Conservation (phyloP, 2,797 vertebrate genomes). For the Limosa lapponica region DNA sequence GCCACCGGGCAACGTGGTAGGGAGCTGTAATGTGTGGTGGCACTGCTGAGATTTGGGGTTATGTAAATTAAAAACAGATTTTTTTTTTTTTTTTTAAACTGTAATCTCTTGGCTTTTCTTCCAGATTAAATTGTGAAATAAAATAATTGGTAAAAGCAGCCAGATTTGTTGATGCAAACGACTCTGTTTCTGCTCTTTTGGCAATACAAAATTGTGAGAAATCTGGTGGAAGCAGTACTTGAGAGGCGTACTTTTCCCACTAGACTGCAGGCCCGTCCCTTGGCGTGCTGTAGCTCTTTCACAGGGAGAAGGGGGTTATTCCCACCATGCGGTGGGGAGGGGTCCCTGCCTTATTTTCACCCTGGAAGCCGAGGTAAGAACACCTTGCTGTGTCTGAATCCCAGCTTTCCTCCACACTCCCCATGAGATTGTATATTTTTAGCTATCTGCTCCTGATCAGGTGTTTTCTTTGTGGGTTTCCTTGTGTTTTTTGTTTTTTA, state of each 20-base stretch:
- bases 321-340: not conserved
- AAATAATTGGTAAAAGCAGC: not conserved
- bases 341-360: not conserved
- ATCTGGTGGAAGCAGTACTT: not conserved
- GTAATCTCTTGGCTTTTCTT: not conserved
- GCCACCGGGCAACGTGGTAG: not conserved
- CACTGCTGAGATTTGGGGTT: not conserved
- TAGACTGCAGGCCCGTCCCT: not conserved
- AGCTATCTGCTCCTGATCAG: not conserved
- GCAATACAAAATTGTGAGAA: not conserved
- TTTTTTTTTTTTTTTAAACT: not conserved
- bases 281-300: not conserved
- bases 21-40: not conserved
- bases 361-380: not conserved
- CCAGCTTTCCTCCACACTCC: accelerated
- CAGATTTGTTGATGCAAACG: too few relatives aligned
- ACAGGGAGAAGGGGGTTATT: not conserved
- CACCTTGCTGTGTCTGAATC: not conserved
- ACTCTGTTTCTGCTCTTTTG: not conserved
- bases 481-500: too few relatives aligned
- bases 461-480: not conserved
- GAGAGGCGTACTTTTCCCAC: not conserved
- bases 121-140: not conserved
- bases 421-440: accelerated
- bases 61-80: not conserved